Evolutionary conservation across 2,888 invertebrate species (phyloP).

Genomic region (Calliphora vomitoria): DNA sequence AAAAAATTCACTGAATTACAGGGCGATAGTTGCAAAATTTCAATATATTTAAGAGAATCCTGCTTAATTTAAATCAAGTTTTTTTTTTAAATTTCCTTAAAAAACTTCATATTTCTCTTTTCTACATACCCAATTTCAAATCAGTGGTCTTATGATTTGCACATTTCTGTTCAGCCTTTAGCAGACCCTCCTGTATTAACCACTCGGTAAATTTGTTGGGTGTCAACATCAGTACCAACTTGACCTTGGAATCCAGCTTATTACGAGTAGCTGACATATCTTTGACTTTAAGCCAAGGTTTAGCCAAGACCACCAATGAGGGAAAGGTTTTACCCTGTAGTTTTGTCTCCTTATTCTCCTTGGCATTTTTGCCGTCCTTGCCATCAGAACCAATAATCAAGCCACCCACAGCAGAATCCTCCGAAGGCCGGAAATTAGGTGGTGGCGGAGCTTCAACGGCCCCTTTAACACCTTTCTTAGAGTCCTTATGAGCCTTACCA

Average conservation of each 20-base stretch:
- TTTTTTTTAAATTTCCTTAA: too few species aligned
- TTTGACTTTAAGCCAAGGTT: slow-evolving; percentile 91
- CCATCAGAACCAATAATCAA: slow-evolving; percentile 87
- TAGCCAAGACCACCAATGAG: slow-evolving; percentile 92
- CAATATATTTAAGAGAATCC: too few species aligned
- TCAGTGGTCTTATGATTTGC: slow-evolving; percentile 88
- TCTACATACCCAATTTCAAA: slow-evolving; percentile 88
- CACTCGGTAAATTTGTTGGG: slow-evolving; percentile 95
- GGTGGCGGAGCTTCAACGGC: slow-evolving; percentile 69
- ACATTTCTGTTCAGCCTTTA: slow-evolving; percentile 92
- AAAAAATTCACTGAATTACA: too few species aligned
- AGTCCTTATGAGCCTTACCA: slow-evolving; percentile 49
- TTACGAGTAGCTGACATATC: slow-evolving; percentile 88
- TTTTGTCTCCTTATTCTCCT: slow-evolving; percentile 90
- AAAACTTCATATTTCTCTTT: background rate
- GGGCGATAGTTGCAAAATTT: too few species aligned
- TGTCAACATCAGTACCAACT: slow-evolving; percentile 91
- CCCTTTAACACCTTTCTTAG: slow-evolving; percentile 63
- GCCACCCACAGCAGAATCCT: slow-evolving; percentile 90
- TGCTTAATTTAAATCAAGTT: too few species aligned
- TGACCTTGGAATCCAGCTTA: slow-evolving; percentile 91
- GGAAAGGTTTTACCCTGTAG: slow-evolving; percentile 92
- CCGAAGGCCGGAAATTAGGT: slow-evolving; percentile 87
- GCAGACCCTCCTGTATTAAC: slow-evolving; percentile 93
- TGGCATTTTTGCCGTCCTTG: slow-evolving; percentile 86